A percentile compares a stretch with the other conserved stretches of the same genome.
These are phyloP conservation scores for Trachemys scripta DNA, from an alignment of 2,113 vertebrate species.

Conservation along the genomic window DNA sequence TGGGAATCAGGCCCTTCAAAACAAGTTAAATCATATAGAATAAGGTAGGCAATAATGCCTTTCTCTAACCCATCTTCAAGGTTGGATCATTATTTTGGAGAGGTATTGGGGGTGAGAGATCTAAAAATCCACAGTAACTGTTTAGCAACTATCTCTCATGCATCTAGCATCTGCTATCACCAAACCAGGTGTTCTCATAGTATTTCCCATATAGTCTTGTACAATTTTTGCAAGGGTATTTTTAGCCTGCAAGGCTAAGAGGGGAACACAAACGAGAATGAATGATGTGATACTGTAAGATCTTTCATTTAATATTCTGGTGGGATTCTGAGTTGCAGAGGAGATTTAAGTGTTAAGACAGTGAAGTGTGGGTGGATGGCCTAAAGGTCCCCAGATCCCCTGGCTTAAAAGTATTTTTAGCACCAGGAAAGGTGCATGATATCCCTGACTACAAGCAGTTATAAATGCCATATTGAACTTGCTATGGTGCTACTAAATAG, in stretches of 20 bases:
- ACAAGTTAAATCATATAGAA: not conserved
- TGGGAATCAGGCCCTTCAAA: not conserved
- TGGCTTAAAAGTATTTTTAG: not conserved
- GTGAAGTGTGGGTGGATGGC: not conserved
- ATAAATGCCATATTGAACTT: not conserved
- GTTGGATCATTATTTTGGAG: not conserved
- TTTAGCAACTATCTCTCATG: not conserved
- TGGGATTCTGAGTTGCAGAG: not conserved
- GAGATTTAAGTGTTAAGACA: not conserved
- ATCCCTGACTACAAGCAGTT: not conserved
- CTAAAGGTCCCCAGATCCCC: not conserved
- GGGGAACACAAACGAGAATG: not conserved
- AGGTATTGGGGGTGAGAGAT: not conserved
- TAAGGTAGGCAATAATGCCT: not conserved
- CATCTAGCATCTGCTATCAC: not conserved
- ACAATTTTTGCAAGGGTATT: not conserved
- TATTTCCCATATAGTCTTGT: not conserved
- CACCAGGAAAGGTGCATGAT: not conserved
- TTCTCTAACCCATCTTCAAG: not conserved
- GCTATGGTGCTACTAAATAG: not conserved
- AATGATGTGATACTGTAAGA: not conserved
- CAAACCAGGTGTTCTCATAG: not conserved
- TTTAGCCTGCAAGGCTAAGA: rapidly evolving
- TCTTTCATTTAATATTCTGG: not conserved
- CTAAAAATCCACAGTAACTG: not conserved